Conservation (phyloP, 2,797 vertebrate genomes). For the Anabas testudineus region DNA sequence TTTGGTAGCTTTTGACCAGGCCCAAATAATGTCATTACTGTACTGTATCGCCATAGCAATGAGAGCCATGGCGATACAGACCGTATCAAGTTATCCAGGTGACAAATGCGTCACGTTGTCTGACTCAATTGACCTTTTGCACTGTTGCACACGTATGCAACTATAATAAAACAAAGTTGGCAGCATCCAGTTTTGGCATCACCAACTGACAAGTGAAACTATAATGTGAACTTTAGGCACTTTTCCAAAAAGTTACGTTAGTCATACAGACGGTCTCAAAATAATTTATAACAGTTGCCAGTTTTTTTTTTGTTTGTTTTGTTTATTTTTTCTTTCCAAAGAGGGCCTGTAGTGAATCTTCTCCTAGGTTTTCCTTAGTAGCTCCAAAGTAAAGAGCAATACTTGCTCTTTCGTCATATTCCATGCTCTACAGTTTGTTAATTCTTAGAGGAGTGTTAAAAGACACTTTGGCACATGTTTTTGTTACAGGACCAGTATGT, state of each 20-base stretch:
- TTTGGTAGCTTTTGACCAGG: conserved; percentile 47
- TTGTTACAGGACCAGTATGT: conserved; percentile 51
- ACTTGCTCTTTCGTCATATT: conserved; percentile 32
- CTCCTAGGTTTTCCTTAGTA: conserved; percentile 19
- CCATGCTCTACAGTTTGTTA: conserved; percentile 17
- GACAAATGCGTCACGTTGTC: conserved; percentile 19
- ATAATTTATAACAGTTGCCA: neutral
- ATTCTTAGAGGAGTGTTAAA: conserved; percentile 40
- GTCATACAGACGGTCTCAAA: conserved; percentile 19
- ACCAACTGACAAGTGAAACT: neutral
- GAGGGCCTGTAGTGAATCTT: conserved; percentile 25
- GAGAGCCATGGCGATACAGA: neutral
- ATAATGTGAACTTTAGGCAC: conserved; percentile 23
- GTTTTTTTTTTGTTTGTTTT: too few species aligned
- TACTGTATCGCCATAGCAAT: conserved; percentile 27
- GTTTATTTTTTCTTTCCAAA: conserved; percentile 45
- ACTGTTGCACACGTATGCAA: conserved; percentile 50
- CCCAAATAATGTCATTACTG: conserved; percentile 34
- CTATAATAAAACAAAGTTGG: conserved; percentile 24
- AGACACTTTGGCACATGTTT: conserved; percentile 31
- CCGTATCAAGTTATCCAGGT: conserved; percentile 14
- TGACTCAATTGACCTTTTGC: conserved; percentile 63
- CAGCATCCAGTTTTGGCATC: conserved; percentile 2
- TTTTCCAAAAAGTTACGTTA: conserved; percentile 27
- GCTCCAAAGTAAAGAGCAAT: conserved; percentile 19